Evolutionary conservation across 2,113 vertebrate species (phyloP).

Genomic region (Anseranas semipalmata): DNA sequence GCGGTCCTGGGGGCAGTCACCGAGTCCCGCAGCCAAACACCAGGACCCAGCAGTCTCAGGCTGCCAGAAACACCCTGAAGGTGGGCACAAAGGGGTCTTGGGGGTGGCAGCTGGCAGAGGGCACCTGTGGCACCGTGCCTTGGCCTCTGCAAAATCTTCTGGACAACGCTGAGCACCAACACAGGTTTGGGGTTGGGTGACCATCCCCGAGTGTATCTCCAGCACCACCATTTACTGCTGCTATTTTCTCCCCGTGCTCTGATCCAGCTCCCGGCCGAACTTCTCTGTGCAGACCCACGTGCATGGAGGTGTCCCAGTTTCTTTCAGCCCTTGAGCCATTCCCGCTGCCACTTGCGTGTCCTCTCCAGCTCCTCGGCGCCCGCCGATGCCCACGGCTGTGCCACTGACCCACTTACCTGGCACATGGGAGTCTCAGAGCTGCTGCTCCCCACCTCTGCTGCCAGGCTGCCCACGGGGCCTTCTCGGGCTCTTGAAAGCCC

Average conservation of each 20-base stretch:
- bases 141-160: too few relatives aligned
- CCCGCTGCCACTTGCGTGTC: not conserved
- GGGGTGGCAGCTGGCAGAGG: not conserved
- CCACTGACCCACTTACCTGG: conserved; percentile 47
- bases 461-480: not conserved
- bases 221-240: not conserved
- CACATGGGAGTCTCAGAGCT: not conserved
- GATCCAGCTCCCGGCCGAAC: not conserved
- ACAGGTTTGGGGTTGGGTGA: not conserved
- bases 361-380: conserved; percentile 15
- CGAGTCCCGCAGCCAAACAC: not conserved
- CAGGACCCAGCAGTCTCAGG: not conserved
- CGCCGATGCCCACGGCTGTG: not conserved
- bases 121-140: not conserved
- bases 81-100: not conserved
- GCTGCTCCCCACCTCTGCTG: not conserved
- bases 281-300: conserved; percentile 20
- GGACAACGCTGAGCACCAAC: not conserved
- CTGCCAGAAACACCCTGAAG: not conserved
- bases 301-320: conserved; percentile 38
- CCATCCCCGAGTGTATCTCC: not conserved
- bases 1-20: fast-evolving
- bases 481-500: not conserved
- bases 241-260: not conserved
- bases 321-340: conserved; percentile 45